Conservation (phyloP, 2,888 invertebrate genomes). For the Stramonita haemastoma region DNA sequence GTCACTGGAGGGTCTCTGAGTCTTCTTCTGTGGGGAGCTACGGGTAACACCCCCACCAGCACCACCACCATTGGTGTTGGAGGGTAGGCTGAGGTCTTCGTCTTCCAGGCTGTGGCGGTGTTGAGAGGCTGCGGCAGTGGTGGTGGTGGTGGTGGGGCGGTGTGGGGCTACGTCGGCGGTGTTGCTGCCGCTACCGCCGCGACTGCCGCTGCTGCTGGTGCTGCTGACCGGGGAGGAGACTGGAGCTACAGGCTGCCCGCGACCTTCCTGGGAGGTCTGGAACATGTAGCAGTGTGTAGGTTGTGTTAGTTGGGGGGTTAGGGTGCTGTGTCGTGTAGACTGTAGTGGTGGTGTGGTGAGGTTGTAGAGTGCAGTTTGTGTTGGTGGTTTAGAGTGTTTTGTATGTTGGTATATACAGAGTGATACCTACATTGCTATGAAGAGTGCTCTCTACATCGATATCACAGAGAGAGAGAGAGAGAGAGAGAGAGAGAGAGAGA, state of each 20-base stretch:
- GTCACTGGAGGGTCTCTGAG: not conserved
- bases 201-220: not conserved
- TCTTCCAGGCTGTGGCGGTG: not conserved
- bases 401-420: too few species aligned
- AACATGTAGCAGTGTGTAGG: too few species aligned
- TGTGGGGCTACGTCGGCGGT: not conserved
- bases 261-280: not conserved
- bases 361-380: too few species aligned
- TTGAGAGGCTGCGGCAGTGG: not conserved
- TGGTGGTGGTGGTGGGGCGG: not conserved
- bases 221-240: constrained; percentile 15
- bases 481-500: constrained; percentile 1
- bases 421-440: too few species aligned
- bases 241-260: not conserved
- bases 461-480: not conserved
- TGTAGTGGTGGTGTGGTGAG: too few species aligned
- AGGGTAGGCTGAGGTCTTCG: not conserved
- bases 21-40: constrained; percentile 1
- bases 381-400: too few species aligned
- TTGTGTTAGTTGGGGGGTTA: too few species aligned
- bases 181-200: not conserved
- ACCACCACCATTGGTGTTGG: not conserved
- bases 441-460: too few species aligned
- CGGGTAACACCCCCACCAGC: not conserved
- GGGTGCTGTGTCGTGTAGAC: too few species aligned